Conservation (phyloP, 2,888 invertebrate genomes). For the Agrotis segetum region DNA sequence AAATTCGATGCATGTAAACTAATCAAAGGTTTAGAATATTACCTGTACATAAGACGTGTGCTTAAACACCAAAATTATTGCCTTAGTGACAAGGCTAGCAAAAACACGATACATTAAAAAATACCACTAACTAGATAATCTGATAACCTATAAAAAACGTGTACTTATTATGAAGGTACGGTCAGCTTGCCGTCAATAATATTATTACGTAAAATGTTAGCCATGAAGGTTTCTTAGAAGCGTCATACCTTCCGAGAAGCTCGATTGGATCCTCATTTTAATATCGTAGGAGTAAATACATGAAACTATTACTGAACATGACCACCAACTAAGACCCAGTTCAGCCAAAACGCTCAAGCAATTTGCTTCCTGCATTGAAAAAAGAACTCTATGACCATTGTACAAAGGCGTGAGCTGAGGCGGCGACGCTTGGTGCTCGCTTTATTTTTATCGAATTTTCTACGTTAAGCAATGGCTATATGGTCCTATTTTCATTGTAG, state of each 20-base stretch:
- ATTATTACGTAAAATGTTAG: slow-evolving; percentile 32
- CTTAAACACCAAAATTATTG: no score
- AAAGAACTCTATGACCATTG: no score
- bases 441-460: no score
- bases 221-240: slow-evolving; percentile 21
- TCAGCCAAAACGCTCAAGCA: no score
- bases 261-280: slow-evolving; percentile 42
- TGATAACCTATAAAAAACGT: slow-evolving; percentile 1
- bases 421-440: no score
- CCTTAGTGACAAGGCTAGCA: not conserved
- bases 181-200: slow-evolving; percentile 17
- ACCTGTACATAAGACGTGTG: no score
- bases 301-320: not conserved
- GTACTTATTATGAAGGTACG: not conserved
- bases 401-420: no score
- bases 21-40: no score
- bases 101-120: not conserved
- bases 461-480: no score
- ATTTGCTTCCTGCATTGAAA: no score
- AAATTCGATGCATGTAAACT: no score
- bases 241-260: slow-evolving; percentile 39
- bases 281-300: slow-evolving; percentile 21
- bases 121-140: not conserved
- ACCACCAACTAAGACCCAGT: not conserved
- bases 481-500: no score